phyloP scores from a whole-genome alignment of 2,113 vertebrate genomes.

The Shinisaurus crocodilurus region DNA sequence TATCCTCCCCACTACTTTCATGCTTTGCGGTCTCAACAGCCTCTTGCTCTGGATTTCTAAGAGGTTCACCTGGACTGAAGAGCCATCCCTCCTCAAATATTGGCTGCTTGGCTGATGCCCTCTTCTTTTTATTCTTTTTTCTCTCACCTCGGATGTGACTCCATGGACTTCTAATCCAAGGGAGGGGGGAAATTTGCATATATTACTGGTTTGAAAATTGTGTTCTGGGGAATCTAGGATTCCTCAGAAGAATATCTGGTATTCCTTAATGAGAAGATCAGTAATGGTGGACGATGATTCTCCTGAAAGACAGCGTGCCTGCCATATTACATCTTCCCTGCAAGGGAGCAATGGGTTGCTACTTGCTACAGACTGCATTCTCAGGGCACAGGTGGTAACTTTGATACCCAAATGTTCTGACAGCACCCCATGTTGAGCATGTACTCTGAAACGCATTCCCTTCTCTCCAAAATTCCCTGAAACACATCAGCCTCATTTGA shows the following conservation, averaged over 20 bases:
- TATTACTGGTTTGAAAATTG: neutral
- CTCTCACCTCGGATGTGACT: conserved; percentile 11
- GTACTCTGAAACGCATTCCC: neutral
- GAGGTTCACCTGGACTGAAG: neutral
- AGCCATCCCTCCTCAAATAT: fast-evolving
- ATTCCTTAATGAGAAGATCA: neutral
- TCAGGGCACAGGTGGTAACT: neutral
- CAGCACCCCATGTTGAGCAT: neutral
- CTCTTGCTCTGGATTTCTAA: neutral
- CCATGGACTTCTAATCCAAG: neutral
- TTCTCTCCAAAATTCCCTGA: neutral
- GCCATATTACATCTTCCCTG: neutral
- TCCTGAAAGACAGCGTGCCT: neutral
- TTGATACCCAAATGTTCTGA: neutral
- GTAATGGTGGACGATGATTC: neutral
- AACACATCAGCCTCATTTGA: neutral
- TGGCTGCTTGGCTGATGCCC: neutral
- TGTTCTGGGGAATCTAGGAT: neutral
- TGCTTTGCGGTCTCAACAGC: neutral
- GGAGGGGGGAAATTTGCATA: too few relatives aligned
- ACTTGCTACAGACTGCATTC: neutral
- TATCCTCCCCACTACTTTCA: neutral
- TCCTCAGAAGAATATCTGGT: neutral
- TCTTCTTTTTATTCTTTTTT: conserved; percentile 4
- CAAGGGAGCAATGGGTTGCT: neutral